Base-by-base conservation (phyloP, 2,888 invertebrate genomes). In the Helleia helle region DNA sequence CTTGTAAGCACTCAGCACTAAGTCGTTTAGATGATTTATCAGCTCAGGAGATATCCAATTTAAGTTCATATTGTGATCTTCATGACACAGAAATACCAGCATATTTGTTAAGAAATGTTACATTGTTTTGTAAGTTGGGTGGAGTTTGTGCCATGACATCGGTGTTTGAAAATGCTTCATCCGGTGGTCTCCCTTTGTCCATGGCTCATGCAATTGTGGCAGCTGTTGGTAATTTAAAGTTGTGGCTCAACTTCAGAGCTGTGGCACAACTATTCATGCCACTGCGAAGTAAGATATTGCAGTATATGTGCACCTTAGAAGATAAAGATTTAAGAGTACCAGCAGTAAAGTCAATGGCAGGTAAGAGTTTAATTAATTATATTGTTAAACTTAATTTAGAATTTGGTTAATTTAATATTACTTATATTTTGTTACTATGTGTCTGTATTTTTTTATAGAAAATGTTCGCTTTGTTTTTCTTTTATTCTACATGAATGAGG, bases 21-120 rank as follows among this genome's bases (percentile, higher is more conserved):
- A 89, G 92, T 36, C 91, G 93, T 50, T 75, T 93, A 45, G 94
- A 94, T 80, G 94, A 95, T 56, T 84, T 95, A 5, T 90, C 92
- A 6, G 90, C 93, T 55, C 93, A 94, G 63, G 96, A 96, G 79
- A 92, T 93, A 71, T 90, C 90, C 57, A 89, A 88, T 56, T 76
- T 93, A 50, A 91, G 91, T 70, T 88, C 91, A 48, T 95, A 91
- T 67, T 96, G 96, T 83, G 96, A 97, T 81, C 87, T 96, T 37
- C 93, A 96, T 79, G 97, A 97, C 74, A 93, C 95, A 41, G 97
- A 97, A 75, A 93, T 96, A 63, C 95, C 96, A 15, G 92, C 95
- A 43, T 94, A 94, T 70, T 86, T 97, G 49, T 86, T 97, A 45
- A 89, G 95, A 42, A 96, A 97, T 80, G 96, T 97, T n/a, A 93